Base-by-base conservation (phyloP, 2,797 vertebrate species). In the Mycteria americana region DNA sequence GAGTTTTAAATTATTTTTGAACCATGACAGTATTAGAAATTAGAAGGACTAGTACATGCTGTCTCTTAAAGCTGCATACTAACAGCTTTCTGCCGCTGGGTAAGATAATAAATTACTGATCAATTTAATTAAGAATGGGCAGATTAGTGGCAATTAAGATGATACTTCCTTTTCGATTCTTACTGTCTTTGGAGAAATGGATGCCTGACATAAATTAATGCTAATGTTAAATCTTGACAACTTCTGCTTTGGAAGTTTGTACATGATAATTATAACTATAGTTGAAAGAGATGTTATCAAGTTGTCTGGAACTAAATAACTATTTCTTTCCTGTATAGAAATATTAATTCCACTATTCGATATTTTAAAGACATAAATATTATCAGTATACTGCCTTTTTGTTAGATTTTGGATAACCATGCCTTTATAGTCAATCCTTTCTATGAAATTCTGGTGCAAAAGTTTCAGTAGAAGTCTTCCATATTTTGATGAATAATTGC, bases 161-260 rank as follows among this genome's bases (percentile, higher is more conserved):
- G 93, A 96, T 97, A 96, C 97, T 97, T 97, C 92, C 89, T 87
- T 97, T 98, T 95, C 5, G 1, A 85, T 97, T 89, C 76, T 89
- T 95, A 81, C 97, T 97, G 91, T 97, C 96, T 97, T 97, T 94
- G 94, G 95, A 97, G 93, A 96, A 97, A 97, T 97, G 96, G 95
- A 97, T 98, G 89, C 92, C 93, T 97, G 97, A 97, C 95, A 96
- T 98, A 98, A 98, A 98, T 98, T 98, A 97, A 97, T 97, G 96
- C 94, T 98, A 97, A 95, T 97, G 95, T 96, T 98, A 97, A 97
- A 96, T 97, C 96, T 96, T 97, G 96, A 98, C 97, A 97, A 97
- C 70, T 97, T 97, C 92, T 97, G 72, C 96, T 97, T 97, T 97
- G 80, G 75, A 98, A 97, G 93, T 98, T 97, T 92, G 14, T 98